Evolutionary conservation across 2,797 vertebrate genomes (phyloP).

Genomic region (Characodon lateralis): DNA sequence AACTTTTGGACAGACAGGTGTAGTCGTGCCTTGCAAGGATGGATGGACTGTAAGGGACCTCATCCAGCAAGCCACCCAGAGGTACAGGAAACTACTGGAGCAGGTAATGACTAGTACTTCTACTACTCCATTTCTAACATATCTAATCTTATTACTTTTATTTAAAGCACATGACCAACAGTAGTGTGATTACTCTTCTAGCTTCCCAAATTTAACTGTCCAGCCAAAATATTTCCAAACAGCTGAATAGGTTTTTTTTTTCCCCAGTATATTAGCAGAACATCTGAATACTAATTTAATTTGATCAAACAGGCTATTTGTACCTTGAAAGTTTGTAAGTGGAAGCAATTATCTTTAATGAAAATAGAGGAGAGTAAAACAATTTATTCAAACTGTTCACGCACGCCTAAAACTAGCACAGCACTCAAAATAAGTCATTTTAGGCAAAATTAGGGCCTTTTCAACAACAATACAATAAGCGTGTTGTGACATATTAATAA

Average conservation of each 20-base stretch:
- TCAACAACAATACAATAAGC: neutral
- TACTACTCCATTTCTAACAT: neutral
- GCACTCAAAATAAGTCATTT: neutral
- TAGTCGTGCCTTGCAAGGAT: slow-evolving; percentile 94
- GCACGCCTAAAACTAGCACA: neutral
- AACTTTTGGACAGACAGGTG: slow-evolving; percentile 90
- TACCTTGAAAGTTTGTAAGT: neutral
- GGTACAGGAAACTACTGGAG: slow-evolving; percentile 91
- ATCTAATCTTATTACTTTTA: neutral
- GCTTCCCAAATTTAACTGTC: neutral
- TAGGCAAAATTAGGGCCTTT: neutral
- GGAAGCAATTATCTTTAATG: neutral
- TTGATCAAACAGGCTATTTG: neutral
- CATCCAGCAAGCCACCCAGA: slow-evolving; percentile 92
- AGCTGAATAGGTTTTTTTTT: neutral
- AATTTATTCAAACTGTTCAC: neutral
- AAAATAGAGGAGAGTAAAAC: neutral
- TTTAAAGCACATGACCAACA: no score
- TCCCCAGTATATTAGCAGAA: neutral
- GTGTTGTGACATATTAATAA: neutral
- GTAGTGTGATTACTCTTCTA: neutral
- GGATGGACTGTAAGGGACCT: slow-evolving; percentile 92
- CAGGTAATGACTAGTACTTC: slow-evolving; percentile 80
- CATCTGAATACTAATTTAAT: neutral
- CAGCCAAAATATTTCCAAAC: neutral